Evolutionary conservation across 2,888 invertebrate species (phyloP).

Genomic region (Phortica magna): DNA sequence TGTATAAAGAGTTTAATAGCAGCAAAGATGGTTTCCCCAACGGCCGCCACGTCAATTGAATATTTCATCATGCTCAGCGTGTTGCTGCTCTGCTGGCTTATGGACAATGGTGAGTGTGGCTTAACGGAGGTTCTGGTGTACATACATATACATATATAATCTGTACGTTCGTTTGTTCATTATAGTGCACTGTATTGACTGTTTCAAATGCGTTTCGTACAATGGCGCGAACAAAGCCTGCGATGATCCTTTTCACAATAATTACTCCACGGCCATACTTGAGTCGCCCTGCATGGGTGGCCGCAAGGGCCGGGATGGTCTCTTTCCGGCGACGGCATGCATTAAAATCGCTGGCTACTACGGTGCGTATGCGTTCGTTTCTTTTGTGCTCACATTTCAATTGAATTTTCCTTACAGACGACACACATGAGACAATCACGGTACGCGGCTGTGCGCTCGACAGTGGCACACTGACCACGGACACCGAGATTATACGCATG

Average conservation of each 20-base stretch:
- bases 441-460: constrained; percentile 97
- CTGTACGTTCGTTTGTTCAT: not conserved
- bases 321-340: constrained; percentile 98
- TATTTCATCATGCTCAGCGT: constrained; percentile 21
- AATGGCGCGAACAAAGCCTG: constrained; percentile 91
- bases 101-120: constrained; percentile 57
- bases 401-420: constrained; percentile 80
- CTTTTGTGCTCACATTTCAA: not conserved
- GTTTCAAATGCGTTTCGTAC: constrained; percentile 97
- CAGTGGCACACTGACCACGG: constrained; percentile 95
- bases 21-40: constrained; percentile 48
- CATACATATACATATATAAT: not conserved
- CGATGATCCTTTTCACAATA: constrained; percentile 97
- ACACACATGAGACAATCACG: constrained; percentile 88
- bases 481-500: constrained; percentile 97
- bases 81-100: constrained; percentile 55
- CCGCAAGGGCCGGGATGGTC: constrained; percentile 92
- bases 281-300: constrained; percentile 97
- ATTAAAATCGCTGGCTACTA: constrained; percentile 95
- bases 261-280: constrained; percentile 89
- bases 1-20: not conserved
- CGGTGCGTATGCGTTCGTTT: constrained; percentile 80
- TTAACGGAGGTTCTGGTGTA: not conserved
- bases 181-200: constrained; percentile 87
- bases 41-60: constrained; percentile 51